Conservation (phyloP, 2,797 vertebrate species). For the Danio tinwini region DNA sequence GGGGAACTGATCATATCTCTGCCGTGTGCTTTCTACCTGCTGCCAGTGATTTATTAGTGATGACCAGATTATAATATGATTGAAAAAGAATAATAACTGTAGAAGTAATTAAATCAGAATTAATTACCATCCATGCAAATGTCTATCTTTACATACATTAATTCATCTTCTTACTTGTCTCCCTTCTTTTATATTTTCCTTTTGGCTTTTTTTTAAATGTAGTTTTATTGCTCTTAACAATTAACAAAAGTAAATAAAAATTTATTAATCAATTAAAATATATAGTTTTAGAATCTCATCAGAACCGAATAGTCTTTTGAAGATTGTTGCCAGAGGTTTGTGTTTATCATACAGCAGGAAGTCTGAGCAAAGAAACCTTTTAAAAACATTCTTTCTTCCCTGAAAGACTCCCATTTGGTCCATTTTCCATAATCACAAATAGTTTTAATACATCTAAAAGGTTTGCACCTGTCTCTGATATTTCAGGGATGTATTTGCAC, state of each 20-base stretch:
- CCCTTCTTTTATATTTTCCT: no score
- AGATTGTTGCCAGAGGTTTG: neutral
- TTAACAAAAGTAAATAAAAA: no score
- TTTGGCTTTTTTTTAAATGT: no score
- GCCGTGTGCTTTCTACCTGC: neutral
- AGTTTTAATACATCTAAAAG: conserved; percentile 21
- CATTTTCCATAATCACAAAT: conserved; percentile 32
- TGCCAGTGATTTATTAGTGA: neutral
- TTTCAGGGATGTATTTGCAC: conserved; percentile 5
- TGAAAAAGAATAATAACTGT: neutral
- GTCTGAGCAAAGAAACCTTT: conserved; percentile 1
- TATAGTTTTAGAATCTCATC: neutral
- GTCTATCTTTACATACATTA: neutral
- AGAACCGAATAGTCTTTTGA: neutral
- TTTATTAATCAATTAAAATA: no score
- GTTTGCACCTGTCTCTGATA: conserved; percentile 10
- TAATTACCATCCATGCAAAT: neutral
- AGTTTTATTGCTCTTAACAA: no score
- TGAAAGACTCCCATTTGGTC: conserved; percentile 8
- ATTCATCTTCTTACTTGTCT: no score
- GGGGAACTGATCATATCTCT: conserved; percentile 26
- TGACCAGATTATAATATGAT: neutral
- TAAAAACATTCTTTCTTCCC: conserved; percentile 15
- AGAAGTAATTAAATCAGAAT: neutral
- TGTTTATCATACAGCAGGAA: neutral